Percentiles rank a stretch among this genome's conserved stretches.
Evolutionary conservation across 92 coral and sea anemone genomes (phyloP).

Genomic region (Bergia puertoricense): DNA sequence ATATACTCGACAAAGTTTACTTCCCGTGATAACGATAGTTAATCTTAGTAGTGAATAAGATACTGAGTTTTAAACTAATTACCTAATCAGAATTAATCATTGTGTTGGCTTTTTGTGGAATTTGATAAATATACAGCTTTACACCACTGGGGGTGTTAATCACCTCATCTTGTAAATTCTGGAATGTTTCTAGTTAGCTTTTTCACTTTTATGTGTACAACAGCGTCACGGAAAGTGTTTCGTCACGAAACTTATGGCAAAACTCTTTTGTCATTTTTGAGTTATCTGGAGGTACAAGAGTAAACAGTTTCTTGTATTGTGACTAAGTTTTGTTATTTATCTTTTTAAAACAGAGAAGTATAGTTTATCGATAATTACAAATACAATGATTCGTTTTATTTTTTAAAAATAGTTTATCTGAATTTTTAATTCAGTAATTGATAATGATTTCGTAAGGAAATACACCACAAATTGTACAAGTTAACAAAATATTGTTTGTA

Average conservation of each 20-base stretch:
- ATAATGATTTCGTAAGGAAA: no score
- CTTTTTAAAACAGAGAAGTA: no score
- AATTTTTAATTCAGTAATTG: no score
- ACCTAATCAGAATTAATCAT: conserved; percentile 17
- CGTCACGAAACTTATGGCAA: neutral
- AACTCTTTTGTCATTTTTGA: no score
- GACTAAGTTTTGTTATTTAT: no score
- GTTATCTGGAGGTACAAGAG: neutral
- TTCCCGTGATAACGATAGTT: conserved; percentile 23
- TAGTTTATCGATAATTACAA: no score
- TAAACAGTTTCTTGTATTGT: neutral
- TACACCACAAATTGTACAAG: no score
- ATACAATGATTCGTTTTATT: no score
- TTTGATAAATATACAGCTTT: conserved; percentile 6
- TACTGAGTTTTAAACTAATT: conserved; percentile 30
- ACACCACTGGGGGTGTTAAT: neutral
- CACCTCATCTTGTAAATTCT: neutral
- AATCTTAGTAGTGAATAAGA: conserved; percentile 9
- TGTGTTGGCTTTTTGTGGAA: conserved; percentile 1
- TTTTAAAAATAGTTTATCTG: no score
- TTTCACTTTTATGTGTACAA: neutral
- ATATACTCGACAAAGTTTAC: conserved; percentile 20
- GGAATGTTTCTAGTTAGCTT: neutral
- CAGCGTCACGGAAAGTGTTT: conserved; percentile 12
- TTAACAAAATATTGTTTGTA: no score